Percentiles rank a stretch among this genome's conserved stretches.
phyloP scores from a whole-genome alignment of 2,113 vertebrate genomes.

The Toxotes jaculatrix region DNA sequence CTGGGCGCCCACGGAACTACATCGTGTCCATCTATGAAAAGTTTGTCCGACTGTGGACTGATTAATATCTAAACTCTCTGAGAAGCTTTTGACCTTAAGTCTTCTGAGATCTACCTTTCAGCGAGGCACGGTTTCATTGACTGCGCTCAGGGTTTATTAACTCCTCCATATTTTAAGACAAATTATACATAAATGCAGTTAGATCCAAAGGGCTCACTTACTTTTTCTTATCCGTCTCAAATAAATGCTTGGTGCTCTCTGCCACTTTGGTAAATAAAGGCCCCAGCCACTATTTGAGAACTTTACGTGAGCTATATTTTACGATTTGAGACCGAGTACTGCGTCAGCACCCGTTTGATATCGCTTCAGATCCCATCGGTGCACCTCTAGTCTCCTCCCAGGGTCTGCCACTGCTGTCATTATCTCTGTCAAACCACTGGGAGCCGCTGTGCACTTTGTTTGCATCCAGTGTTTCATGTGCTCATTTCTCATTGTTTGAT shows the following conservation, averaged over 20 bases:
- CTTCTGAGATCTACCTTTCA: too few relatives aligned
- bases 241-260: too few relatives aligned
- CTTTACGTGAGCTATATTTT: not conserved
- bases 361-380: not conserved
- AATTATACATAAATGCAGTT: too few relatives aligned
- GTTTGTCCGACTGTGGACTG: too few relatives aligned
- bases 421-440: constrained; percentile 1
- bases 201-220: too few relatives aligned
- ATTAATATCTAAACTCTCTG: too few relatives aligned
- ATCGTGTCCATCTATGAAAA: too few relatives aligned
- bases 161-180: not conserved
- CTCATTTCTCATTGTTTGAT: constrained; percentile 74
- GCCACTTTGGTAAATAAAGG: not conserved
- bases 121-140: too few relatives aligned
- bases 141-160: not conserved
- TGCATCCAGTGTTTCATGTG: constrained; percentile 60
- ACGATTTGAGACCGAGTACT: not conserved
- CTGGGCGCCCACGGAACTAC: too few relatives aligned
- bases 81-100: too few relatives aligned
- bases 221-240: too few relatives aligned
- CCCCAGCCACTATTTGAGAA: not conserved
- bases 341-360: not conserved
- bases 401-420: constrained; percentile 21
- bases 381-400: constrained; percentile 27
- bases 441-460: constrained; percentile 18